phyloP scores from a whole-genome alignment of 2,888 invertebrate species.

The Caenorhabditis macrosperma region DNA sequence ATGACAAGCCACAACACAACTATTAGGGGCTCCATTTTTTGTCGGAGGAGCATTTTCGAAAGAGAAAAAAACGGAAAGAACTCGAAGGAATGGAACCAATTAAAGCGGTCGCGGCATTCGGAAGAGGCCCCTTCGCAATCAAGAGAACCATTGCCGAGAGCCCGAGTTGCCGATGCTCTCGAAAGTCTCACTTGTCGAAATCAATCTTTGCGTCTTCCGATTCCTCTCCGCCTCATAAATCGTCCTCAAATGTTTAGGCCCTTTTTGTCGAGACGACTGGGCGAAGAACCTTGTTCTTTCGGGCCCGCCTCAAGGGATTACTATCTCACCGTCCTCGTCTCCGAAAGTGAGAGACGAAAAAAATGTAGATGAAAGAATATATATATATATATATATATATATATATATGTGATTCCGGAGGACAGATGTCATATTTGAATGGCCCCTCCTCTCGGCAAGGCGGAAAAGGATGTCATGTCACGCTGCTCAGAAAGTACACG shows the following conservation, averaged over 20 bases:
- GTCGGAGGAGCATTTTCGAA: not conserved
- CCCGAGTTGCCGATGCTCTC: too few species aligned
- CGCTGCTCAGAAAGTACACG: conserved; percentile 40
- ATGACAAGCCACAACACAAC: not conserved
- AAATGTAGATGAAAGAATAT: conserved; percentile 47
- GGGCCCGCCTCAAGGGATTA: conserved; percentile 36
- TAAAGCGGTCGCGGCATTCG: conserved; percentile 14
- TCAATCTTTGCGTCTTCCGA: conserved; percentile 40
- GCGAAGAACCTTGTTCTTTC: conserved; percentile 44
- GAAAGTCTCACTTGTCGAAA: conserved; percentile 40
- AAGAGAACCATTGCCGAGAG: conserved; percentile 25
- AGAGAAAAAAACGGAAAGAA: not conserved
- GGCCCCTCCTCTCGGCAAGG: not conserved
- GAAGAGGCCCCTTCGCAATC: conserved; percentile 33
- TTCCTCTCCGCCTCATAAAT: conserved; percentile 45
- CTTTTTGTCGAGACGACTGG: too few species aligned
- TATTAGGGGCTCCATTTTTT: not conserved
- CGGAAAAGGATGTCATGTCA: conserved; percentile 55
- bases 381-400: conserved; percentile 38
- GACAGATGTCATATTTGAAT: conserved; percentile 50
- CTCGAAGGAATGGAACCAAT: conserved; percentile 42
- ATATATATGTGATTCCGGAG: conserved; percentile 38
- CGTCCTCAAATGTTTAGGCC: conserved; percentile 38
- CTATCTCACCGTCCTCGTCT: conserved; percentile 42
- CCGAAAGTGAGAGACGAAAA: conserved; percentile 11